These are phyloP conservation scores for Halcyon leucocephala DNA, from an alignment of 2,797 vertebrate species.

Conservation along the genomic window DNA sequence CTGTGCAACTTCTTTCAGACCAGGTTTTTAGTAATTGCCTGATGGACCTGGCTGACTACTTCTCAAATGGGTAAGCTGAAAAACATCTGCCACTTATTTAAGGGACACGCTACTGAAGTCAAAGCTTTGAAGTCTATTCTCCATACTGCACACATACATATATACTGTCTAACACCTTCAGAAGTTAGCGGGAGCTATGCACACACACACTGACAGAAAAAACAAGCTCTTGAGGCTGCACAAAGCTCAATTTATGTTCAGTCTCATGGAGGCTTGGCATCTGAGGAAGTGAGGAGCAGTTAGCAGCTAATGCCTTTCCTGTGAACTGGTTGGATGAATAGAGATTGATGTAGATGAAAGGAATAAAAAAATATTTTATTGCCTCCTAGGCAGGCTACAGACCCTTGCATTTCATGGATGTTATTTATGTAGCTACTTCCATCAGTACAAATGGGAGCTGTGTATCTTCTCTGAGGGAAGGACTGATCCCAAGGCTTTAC, in stretches of 20 bases:
- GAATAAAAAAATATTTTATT: slow-evolving; percentile 11
- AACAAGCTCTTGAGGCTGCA: slow-evolving; percentile 43
- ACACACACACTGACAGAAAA: slow-evolving; percentile 25
- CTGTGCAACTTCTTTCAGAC: not conserved
- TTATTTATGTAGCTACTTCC: slow-evolving; percentile 26
- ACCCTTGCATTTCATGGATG: not conserved
- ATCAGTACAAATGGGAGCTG: not conserved
- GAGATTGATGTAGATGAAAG: slow-evolving; percentile 51
- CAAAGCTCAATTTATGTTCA: slow-evolving; percentile 49
- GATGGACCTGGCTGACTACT: not conserved
- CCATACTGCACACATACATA: not conserved
- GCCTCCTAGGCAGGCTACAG: not conserved
- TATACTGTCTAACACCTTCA: slow-evolving; percentile 40
- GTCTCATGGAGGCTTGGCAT: slow-evolving; percentile 29
- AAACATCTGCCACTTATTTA: slow-evolving; percentile 35
- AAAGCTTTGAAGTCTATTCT: slow-evolving; percentile 39
- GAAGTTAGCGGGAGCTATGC: slow-evolving; percentile 42
- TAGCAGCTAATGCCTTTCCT: slow-evolving; percentile 63
- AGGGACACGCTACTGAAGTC: not conserved
- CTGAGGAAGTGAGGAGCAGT: slow-evolving; percentile 23
- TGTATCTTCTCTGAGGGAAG: slow-evolving; percentile 17
- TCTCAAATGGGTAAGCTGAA: not conserved
- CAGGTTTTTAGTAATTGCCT: not conserved
- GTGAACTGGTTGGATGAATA: slow-evolving; percentile 7
- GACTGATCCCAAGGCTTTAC: not conserved